These are phyloP conservation scores for Girardia tigrina DNA, from an alignment of 2,888 invertebrate species.

Conservation along the genomic window DNA sequence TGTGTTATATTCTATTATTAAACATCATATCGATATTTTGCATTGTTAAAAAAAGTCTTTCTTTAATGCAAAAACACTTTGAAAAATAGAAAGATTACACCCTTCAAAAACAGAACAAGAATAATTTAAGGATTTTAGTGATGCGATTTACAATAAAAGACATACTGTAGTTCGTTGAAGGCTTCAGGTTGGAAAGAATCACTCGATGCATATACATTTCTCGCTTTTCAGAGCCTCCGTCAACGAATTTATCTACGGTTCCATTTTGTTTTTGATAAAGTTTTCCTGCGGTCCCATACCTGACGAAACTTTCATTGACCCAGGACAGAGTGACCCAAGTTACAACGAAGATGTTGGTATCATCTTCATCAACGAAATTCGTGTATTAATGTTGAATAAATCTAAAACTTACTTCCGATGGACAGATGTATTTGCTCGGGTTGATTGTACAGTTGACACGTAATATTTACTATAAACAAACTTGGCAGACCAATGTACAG, in stretches of 20 bases:
- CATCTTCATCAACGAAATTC: slow-evolving; percentile 30
- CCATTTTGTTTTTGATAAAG: slow-evolving; percentile 34
- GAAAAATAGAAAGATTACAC: too few relatives aligned
- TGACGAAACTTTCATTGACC: slow-evolving; percentile 39
- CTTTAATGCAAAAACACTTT: too few relatives aligned
- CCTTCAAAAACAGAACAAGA: too few relatives aligned
- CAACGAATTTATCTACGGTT: slow-evolving; percentile 37
- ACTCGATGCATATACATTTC: slow-evolving; percentile 38
- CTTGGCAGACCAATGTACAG: not conserved
- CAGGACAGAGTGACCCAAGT: slow-evolving; percentile 41
- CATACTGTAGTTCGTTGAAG: slow-evolving; percentile 24
- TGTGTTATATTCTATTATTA: too few relatives aligned
- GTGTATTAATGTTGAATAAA: not conserved
- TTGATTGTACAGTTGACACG: not conserved
- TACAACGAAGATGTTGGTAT: slow-evolving; percentile 40
- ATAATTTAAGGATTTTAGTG: too few relatives aligned
- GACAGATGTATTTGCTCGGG: not conserved
- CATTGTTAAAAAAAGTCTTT: too few relatives aligned
- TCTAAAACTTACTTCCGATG: not conserved
- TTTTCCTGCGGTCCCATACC: slow-evolving; percentile 39
- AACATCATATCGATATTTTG: too few relatives aligned
- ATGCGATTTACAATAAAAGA: not conserved
- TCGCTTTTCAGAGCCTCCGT: slow-evolving; percentile 38
- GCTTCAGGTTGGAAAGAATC: slow-evolving; percentile 15
- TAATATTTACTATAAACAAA: not conserved